Evolutionary conservation across 2,113 vertebrate genomes (phyloP).

Genomic region (Gopherus flavomarginatus): DNA sequence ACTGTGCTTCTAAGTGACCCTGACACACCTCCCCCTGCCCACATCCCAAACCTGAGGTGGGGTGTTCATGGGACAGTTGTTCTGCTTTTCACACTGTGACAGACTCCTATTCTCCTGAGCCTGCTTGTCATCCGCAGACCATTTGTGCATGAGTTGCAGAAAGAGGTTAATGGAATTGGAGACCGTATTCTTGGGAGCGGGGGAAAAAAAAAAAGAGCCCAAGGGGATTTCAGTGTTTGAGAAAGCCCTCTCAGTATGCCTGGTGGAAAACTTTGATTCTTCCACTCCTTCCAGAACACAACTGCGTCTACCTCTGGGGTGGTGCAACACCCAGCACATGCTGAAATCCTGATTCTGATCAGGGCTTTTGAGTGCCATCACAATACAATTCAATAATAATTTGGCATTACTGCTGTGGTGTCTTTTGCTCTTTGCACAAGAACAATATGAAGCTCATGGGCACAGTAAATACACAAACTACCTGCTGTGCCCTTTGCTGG

Average conservation of each 20-base stretch:
- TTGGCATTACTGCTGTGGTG: neutral
- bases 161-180: constrained; percentile 22
- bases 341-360: rapidly evolving
- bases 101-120: neutral
- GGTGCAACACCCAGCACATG: neutral
- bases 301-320: neutral
- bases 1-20: neutral
- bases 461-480: neutral
- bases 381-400: neutral
- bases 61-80: neutral
- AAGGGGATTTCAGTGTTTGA: neutral
- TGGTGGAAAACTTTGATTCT: neutral
- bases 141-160: neutral
- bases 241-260: neutral
- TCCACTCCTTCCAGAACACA: neutral
- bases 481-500: neutral
- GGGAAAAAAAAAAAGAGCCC: neutral
- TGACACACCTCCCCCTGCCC: neutral
- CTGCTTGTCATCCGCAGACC: neutral
- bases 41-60: too few species aligned
- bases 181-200: rapidly evolving
- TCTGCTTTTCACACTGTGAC: rapidly evolving
- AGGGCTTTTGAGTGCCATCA: rapidly evolving
- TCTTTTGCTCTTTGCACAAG: neutral
- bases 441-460: neutral